Evolutionary conservation across 92 coral and sea anemone genomes (phyloP), one percentile per base, ranked within the genome.

Genomic region (Isaurus tuberculatus): DNA sequence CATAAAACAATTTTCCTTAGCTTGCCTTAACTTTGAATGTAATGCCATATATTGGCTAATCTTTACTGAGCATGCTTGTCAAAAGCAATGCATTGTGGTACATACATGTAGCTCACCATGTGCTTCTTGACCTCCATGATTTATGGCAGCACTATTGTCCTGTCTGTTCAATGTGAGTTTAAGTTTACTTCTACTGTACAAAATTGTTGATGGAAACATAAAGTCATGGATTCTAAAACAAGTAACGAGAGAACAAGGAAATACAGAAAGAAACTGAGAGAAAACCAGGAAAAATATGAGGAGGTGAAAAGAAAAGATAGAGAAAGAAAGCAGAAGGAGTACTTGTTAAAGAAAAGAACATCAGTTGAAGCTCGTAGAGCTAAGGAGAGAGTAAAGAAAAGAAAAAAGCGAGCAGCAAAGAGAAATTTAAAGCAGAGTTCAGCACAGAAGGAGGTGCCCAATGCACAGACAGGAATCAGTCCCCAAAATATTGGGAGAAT

Each of bases 401-500:
- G 88, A 77, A 72, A 75, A 69, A 23, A 88, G 73, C 70, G 40
- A 44, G 69, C 81, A 67, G 69, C 33, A 61, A 64, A 75, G 0
- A 37, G 43, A 37, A 37, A 37, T 37, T 37, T 37, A 53, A 73
- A 48, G 28, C 30, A 74, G 30, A 40, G 30, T 31, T 31, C 80
- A 74, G 66, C 27, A 51, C 48, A 10, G 20, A 73, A 73, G 20
- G 30, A 73, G 28, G 80, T 73, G 44, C 65, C 80, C 44, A 8
- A 73, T 73, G 37, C 66, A 49, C 80, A 73, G 80, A 42, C 65
- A 49, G 80, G 48, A 74, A 51, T 53, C 27, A 85, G 92, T 78
- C 92, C 92, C 29, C 89, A 85, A 28, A 81, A 32, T 34, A 25
- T 89, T 71, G 89, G 89, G 72, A 81, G 79, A 68, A 72, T 88